phyloP scores from a whole-genome alignment of 1,140 invertebrate genomes.

The Venustaconcha ellipsiformis region DNA sequence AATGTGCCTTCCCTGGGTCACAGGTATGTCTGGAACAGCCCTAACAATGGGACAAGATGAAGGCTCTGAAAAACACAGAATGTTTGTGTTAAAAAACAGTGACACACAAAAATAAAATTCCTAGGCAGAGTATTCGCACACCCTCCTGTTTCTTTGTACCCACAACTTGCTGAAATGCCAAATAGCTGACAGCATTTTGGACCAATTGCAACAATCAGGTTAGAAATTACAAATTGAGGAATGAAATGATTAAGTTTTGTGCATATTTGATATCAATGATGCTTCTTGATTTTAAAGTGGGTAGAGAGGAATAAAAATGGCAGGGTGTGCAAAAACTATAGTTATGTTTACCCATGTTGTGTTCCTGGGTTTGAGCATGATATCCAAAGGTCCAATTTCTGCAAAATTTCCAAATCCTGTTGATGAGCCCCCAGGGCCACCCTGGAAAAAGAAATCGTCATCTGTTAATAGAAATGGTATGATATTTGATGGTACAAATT shows the following conservation, averaged over 20 bases:
- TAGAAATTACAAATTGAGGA: not conserved
- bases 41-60: not conserved
- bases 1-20: too few relatives aligned
- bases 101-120: not conserved
- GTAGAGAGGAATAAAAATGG: too few relatives aligned
- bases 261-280: not conserved
- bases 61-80: not conserved
- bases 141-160: too few relatives aligned
- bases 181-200: too few relatives aligned
- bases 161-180: too few relatives aligned
- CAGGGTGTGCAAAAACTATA: too few relatives aligned
- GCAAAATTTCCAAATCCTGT: constrained; percentile 68
- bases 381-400: constrained; percentile 65
- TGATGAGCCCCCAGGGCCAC: constrained; percentile 64
- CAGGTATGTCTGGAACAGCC: too few relatives aligned
- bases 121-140: not conserved
- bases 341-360: constrained; percentile 79
- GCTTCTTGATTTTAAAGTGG: too few relatives aligned
- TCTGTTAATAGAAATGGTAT: too few relatives aligned
- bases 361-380: constrained; percentile 76
- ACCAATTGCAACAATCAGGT: too few relatives aligned
- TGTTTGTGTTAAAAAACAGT: not conserved
- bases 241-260: not conserved
- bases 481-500: too few relatives aligned
- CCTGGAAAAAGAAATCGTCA: constrained; percentile 46